phyloP scores from a whole-genome alignment of 2,888 invertebrate genomes.

The Amblyteles armatorius region DNA sequence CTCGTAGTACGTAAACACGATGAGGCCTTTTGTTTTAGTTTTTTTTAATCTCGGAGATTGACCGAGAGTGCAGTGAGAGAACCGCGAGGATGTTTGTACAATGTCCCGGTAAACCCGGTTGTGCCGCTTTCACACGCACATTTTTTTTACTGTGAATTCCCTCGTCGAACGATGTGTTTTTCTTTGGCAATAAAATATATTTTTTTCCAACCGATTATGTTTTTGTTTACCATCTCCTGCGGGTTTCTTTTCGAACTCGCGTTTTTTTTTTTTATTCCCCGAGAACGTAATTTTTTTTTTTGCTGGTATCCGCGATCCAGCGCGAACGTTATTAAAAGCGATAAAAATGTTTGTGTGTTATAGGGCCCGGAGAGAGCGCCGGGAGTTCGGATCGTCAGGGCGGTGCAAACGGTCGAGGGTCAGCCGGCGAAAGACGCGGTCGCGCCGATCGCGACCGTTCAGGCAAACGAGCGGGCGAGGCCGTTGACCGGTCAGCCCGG shows the following conservation, averaged over 20 bases:
- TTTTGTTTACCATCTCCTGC: constrained; percentile 68
- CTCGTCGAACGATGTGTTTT: constrained; percentile 60
- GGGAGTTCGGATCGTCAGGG: constrained; percentile 77
- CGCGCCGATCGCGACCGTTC: constrained; percentile 44
- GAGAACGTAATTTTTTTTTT: neutral
- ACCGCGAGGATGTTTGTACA: neutral
- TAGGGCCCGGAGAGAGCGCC: constrained; percentile 72
- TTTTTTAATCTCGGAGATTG: neutral
- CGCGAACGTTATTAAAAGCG: neutral
- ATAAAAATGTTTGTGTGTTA: constrained; percentile 61
- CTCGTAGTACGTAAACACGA: constrained; percentile 18
- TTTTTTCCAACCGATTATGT: constrained; percentile 52
- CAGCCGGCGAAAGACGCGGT: constrained; percentile 59
- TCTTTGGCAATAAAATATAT: constrained; percentile 55
- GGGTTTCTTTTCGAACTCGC: neutral
- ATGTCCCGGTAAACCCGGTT: neutral
- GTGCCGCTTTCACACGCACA: neutral
- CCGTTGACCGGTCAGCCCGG: constrained; percentile 66
- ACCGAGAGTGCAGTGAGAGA: neutral
- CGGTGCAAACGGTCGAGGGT: constrained; percentile 71
- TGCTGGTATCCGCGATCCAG: neutral
- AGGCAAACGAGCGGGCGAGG: constrained; percentile 64
- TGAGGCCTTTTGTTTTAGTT: constrained; percentile 13
- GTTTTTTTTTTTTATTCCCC: neutral
- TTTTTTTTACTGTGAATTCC: constrained; percentile 59